Percentiles rank a stretch among this genome's conserved stretches.
These are phyloP conservation scores for Alectura lathami DNA, from an alignment of 2,113 vertebrate genomes.

Conservation along the genomic window DNA sequence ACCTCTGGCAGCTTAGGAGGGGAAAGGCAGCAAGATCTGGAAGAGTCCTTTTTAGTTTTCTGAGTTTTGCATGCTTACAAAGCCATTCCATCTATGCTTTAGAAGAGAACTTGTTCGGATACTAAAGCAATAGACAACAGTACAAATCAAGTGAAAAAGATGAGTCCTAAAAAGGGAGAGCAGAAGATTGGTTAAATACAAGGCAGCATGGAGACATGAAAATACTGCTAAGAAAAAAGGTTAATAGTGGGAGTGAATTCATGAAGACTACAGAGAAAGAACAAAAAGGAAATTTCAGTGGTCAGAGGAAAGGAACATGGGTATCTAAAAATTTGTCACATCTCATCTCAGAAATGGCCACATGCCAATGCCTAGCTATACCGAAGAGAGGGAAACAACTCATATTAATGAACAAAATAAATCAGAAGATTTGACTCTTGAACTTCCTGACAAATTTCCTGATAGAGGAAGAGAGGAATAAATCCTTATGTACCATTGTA, in stretches of 20 bases:
- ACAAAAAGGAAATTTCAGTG: neutral
- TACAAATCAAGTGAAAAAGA: conserved; percentile 7
- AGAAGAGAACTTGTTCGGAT: neutral
- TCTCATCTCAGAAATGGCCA: conserved; percentile 9
- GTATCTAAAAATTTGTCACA: neutral
- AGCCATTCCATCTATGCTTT: neutral
- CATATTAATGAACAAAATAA: neutral
- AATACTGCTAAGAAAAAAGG: conserved; percentile 5
- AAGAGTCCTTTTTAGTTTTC: neutral
- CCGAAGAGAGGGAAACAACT: neutral
- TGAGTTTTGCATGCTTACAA: neutral
- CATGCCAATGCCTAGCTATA: neutral
- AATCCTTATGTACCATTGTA: neutral
- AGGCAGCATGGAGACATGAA: neutral
- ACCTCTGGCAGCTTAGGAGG: neutral
- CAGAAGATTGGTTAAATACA: neutral
- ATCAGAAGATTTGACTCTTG: neutral
- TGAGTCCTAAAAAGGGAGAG: neutral
- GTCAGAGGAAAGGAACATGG: neutral
- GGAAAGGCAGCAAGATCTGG: neutral
- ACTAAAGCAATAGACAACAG: neutral
- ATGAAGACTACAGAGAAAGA: neutral
- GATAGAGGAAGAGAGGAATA: neutral
- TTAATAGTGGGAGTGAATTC: conserved; percentile 9
- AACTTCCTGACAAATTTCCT: neutral